Evolutionary conservation across 1,140 invertebrate genomes (phyloP), one percentile per base, ranked within the genome.

Genomic region (Anastatus disparis): DNA sequence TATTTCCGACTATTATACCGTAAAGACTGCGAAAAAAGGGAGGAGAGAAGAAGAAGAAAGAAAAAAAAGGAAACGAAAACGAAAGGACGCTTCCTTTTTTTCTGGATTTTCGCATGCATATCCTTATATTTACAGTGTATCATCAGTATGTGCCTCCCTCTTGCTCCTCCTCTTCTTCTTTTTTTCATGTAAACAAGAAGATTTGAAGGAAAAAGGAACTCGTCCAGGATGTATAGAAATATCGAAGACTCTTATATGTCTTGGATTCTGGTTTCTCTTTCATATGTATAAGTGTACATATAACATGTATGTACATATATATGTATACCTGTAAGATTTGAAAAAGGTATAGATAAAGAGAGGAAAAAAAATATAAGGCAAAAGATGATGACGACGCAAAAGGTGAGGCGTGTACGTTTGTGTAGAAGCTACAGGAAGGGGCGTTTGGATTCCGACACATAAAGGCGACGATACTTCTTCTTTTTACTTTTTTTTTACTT

Each of bases 181-280:
- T 46, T 68, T 59, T 46, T 59, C 44, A 38, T 59, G 55, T 68
- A 68, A 68, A 68, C 55, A 68, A 44, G 40, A 31, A 31, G 55
- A 22, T 10, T 10, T 7, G 40, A 17, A 58, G 13, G 27, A 38
- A 58, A 42, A 58, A 22, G 20, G 10, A 13, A 15, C 15, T n/a
- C 1, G 20, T 38, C 20, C 13, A 55, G 63, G 26, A 66, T 66
- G 38, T 13, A 29, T 27, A 40, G 64, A n/a, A 67, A 67, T 58
- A 67, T 59, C 27, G 65, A 50, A n/a, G 65, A 26, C 65, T 58
- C 55, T 26, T 35, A 52, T 50, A 35, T 35, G 46, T 12, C 58
- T 22, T 17, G 58, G 68, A 70, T 70, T 70, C 68, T 59, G 59
- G 68, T 63, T 63, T 63, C 52, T 70, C 59, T 70, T 70, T 70